Evolutionary conservation across 2,888 invertebrate species (phyloP).

Genomic region (Drosophila emarginata): DNA sequence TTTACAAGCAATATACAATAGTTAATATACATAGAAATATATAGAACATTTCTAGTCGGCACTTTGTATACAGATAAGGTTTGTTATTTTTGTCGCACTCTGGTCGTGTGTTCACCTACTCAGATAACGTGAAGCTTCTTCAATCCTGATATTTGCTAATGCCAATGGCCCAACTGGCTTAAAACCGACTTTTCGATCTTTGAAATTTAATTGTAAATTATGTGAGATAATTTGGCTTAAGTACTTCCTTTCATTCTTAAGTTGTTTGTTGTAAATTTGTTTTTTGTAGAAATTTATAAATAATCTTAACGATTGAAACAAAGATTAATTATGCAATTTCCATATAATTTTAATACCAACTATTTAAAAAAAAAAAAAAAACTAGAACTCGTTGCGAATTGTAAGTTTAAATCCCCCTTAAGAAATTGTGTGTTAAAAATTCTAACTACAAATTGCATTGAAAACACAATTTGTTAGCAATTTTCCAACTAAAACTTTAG

Average conservation of each 20-base stretch:
- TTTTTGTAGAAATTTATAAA: too few species aligned
- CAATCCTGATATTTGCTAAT: not conserved
- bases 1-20: not conserved
- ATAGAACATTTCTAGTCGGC: not conserved
- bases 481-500: too few species aligned
- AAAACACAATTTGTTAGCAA: not conserved
- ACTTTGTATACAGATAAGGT: constrained; percentile 10
- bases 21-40: not conserved
- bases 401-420: too few species aligned
- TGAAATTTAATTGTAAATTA: not conserved
- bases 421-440: not conserved
- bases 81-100: not conserved
- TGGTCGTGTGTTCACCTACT: not conserved
- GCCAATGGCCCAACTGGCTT: not conserved
- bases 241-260: not conserved
- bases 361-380: too few species aligned
- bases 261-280: not conserved
- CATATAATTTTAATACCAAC: too few species aligned
- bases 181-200: not conserved
- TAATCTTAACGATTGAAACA: too few species aligned
- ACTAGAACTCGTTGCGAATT: too few species aligned
- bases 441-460: not conserved
- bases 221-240: not conserved
- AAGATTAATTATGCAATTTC: too few species aligned
- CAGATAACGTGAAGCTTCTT: not conserved